Evolutionary conservation across 1,140 invertebrate genomes (phyloP), one percentile per base, ranked within the genome.

Genomic region (Drosophila kurseongensis): DNA sequence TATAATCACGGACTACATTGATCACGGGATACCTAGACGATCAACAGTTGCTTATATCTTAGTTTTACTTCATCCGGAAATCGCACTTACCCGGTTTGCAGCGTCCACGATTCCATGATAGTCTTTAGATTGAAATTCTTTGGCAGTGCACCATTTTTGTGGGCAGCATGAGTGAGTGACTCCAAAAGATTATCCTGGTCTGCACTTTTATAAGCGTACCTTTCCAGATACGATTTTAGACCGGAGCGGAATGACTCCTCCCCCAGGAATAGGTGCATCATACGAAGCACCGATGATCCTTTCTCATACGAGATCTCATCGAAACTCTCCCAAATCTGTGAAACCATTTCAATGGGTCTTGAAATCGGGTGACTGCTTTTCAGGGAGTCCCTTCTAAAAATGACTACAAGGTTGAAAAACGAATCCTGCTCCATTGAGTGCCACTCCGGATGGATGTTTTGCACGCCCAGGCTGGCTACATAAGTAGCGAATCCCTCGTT

Each of bases 281-380:
- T 98, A 2, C 97, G 93, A 35, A 98, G 95, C 7, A 98, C 93
- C 10, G 93, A 94, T 3, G 95, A 94, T 55, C 97, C 97, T 94
- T 98, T 98, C 47, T 94, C 94, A 92, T 98, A 98, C 0, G 97
- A 97, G 71, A 98, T 98, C 1, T 94, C 93, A 91, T 98, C 97
- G 92, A 98, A 98, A 41, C 97, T 96, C 91, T 97, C 95, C 12
- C 94, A 94, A 18, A 98, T 97, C 92, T 98, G 95, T 78, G 95
- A 95, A 0, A 96, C 96, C 74, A 94, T 79, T 32, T 93, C 93
- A 7, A 95, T 93, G 3, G 93, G 91, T 5, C 94, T 94, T 0
- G 94, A 95, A 4, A 95, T 94, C 8, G 94, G 94, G 83, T 95
- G 94, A 4, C 94, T 95, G 4, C 93, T 93, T 54, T 93, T 92